Percentiles rank a stretch among this genome's conserved stretches.
Evolutionary conservation across 2,888 invertebrate species (phyloP).

Genomic region (Synanthedon tipuliformis): DNA sequence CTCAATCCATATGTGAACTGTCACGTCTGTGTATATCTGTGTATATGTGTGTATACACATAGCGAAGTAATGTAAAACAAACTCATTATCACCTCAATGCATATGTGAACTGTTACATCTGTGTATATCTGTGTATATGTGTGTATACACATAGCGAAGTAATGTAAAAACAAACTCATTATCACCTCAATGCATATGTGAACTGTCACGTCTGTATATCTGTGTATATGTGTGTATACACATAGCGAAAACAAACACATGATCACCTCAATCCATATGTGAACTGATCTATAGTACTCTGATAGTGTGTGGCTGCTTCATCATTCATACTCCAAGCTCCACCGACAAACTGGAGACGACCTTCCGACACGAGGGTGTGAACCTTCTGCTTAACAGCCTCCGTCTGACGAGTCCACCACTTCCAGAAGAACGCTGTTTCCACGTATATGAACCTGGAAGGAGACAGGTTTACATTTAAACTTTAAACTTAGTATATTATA

Average conservation of each 20-base stretch:
- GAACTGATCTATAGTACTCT: constrained; percentile 80
- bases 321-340: constrained; percentile 91
- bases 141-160: no score
- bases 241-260: not conserved
- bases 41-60: not conserved
- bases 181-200: no score
- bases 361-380: constrained; percentile 75
- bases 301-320: constrained; percentile 78
- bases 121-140: no score
- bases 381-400: constrained; percentile 70
- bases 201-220: no score
- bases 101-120: constrained; percentile 79
- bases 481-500: no score
- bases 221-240: not conserved
- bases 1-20: no score
- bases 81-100: constrained; percentile 67
- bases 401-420: constrained; percentile 84
- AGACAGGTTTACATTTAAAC: not conserved
- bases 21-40: not conserved
- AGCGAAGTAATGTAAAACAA: not conserved
- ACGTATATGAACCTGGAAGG: constrained; percentile 84
- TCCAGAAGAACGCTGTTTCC: constrained; percentile 87
- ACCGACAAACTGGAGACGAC: constrained; percentile 81
- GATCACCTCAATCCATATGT: constrained; percentile 76
- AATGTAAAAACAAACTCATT: no score